Evolutionary conservation across 2,113 vertebrate genomes (phyloP).

Genomic region (Anser cygnoides): DNA sequence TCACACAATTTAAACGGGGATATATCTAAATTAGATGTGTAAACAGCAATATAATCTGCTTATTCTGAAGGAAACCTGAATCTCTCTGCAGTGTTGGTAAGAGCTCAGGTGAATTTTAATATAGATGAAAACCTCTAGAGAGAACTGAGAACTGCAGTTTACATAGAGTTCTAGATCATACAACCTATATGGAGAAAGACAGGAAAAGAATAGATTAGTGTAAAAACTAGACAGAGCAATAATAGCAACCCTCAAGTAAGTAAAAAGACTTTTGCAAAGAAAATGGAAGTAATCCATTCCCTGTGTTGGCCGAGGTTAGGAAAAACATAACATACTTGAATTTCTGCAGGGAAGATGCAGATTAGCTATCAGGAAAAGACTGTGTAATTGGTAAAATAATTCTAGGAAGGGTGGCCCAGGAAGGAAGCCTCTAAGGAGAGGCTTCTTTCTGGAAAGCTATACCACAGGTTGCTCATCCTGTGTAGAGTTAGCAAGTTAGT

Average conservation of each 20-base stretch:
- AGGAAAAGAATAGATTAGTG: not conserved
- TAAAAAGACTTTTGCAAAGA: not conserved
- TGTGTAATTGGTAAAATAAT: not conserved
- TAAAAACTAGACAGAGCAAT: not conserved
- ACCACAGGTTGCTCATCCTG: not conserved
- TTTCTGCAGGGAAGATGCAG: not conserved
- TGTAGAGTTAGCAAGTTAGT: not conserved
- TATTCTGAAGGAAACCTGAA: not conserved
- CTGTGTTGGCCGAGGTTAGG: not conserved
- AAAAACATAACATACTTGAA: not conserved
- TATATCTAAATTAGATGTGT: not conserved
- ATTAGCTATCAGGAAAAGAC: not conserved
- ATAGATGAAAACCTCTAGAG: not conserved
- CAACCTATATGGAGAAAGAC: not conserved
- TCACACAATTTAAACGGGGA: not conserved
- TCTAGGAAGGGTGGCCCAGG: not conserved
- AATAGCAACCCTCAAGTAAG: not conserved
- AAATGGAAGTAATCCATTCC: not conserved
- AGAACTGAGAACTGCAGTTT: not conserved
- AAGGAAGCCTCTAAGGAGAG: not conserved
- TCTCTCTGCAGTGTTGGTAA: not conserved
- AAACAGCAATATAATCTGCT: not conserved
- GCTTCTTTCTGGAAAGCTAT: not conserved
- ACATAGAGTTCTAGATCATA: not conserved
- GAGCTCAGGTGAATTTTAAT: not conserved